Evolutionary conservation across 1,140 invertebrate genomes (phyloP).

Genomic region (Drosophila nigrodunni): DNA sequence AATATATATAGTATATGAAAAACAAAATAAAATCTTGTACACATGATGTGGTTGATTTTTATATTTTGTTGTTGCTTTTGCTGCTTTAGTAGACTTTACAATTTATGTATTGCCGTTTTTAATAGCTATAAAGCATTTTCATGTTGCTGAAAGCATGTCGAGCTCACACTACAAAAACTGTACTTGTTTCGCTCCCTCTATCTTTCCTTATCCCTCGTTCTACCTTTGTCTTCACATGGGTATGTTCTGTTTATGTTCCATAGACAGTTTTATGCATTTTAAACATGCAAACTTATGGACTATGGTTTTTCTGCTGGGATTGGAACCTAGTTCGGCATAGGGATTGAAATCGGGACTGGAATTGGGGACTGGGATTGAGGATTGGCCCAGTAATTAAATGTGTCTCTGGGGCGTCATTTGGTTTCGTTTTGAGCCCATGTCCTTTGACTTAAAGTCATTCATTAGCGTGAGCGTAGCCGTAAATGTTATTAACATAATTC

Average conservation of each 20-base stretch:
- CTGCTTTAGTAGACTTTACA: conserved; percentile 49
- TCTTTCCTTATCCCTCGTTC: conserved; percentile 2
- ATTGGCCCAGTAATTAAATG: conserved; percentile 57
- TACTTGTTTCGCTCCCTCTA: conserved; percentile 27
- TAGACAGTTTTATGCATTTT: conserved; percentile 67
- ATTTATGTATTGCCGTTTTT: conserved; percentile 76
- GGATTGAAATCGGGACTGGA: background rate
- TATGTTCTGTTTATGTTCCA: conserved; percentile 31
- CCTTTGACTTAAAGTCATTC: conserved; percentile 10
- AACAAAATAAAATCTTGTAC: conserved; percentile 24
- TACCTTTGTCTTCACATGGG: conserved; percentile 15
- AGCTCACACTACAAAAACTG: conserved; percentile 5
- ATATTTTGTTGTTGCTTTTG: conserved; percentile 15
- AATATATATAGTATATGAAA: conserved; percentile 4
- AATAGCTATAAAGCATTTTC: conserved; percentile 81
- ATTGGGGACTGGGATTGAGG: background rate
- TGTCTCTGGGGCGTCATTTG: conserved; percentile 57
- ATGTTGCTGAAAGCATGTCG: conserved; percentile 72
- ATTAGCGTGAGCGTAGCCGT: conserved; percentile 16
- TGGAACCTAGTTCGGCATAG: background rate
- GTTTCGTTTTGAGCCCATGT: conserved; percentile 5
- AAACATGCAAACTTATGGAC: conserved; percentile 68
- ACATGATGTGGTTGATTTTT: conserved; percentile 24
- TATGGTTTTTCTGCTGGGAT: conserved; percentile 9
- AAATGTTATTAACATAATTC: conserved; percentile 52